Evolutionary conservation across 2,113 vertebrate genomes (phyloP), one percentile per base, ranked within the genome.

Genomic region (Maccullochella peelii): DNA sequence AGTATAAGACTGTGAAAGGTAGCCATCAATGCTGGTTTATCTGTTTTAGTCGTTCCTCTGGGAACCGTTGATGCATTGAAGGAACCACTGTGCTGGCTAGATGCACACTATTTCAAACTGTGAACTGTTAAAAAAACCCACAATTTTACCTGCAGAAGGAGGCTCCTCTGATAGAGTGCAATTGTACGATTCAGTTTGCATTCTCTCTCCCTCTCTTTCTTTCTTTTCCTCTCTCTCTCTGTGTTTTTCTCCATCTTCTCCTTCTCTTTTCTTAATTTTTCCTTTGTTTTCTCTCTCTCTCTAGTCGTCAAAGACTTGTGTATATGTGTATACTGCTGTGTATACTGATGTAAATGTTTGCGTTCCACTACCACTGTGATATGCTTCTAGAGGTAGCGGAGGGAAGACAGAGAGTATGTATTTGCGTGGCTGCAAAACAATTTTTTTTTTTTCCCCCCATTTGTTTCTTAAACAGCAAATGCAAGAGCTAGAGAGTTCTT

Each of bases 311-410:
- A 75, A 88, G 86, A 93, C 92, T 93, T 91, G 87, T 94, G 92
- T 92, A 94, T 94, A 94, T 94, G 90, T 95, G 91, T 90, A 93
- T 93, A 92, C 91, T 89, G 85, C 85, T 91, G 84, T 94, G 93
- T 93, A 93, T 91, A 93, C 92, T 90, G 88, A 91, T 94, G 92
- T 95, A 94, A 92, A 93, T 93, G 92, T 94, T 91, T 90, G 91
- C 86, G 90, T 94, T 93, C 94, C 92, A 95, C 92, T 93, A 94
- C 94, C 94, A 95, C 94, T 95, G 94, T 95, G 93, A 95, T 90
- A 86, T 81, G 92, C 91, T 92, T 93, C 80, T 94, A 92, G 92
- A 91, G 92, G 94, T 94, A 94, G 93, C 90, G 90, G 88, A 92
- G 92, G 88, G 88, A 92, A 88, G 89, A 88, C 78, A 33, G 87